Conservation (phyloP, 1,140 invertebrate species). For the Scaptomyza graminum region DNA sequence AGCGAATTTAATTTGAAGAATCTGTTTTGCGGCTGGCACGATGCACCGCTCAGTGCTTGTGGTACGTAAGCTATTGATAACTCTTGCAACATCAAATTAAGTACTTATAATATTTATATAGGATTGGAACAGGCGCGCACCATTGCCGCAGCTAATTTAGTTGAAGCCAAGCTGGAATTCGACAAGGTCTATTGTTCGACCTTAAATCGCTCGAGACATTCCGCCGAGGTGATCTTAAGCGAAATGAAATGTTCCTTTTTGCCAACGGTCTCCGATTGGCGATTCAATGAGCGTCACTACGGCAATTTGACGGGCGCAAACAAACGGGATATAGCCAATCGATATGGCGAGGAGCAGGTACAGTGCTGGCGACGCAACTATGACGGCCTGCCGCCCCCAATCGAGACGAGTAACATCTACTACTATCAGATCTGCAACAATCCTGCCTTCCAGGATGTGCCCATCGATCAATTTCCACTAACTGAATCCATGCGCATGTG, state of each 20-base stretch:
- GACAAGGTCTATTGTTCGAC: slow-evolving; percentile 89
- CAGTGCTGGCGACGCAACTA: slow-evolving; percentile 89
- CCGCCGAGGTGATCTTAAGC: slow-evolving; percentile 86
- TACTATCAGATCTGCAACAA: slow-evolving; percentile 86
- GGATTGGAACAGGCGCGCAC: slow-evolving; percentile 84
- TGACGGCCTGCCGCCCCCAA: slow-evolving; percentile 87
- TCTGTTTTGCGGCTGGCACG: slow-evolving; percentile 90
- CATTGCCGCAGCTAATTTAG: slow-evolving; percentile 90
- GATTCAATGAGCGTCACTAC: slow-evolving; percentile 90
- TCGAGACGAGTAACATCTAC: slow-evolving; percentile 85
- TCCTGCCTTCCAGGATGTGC: slow-evolving; percentile 83
- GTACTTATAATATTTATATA: too few species aligned
- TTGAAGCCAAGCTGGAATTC: slow-evolving; percentile 88
- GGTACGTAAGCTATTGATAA: slow-evolving; percentile 68
- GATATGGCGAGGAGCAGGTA: slow-evolving; percentile 88
- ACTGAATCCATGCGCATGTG: slow-evolving; percentile 89
- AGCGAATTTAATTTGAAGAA: slow-evolving; percentile 90
- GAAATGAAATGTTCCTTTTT: slow-evolving; percentile 86
- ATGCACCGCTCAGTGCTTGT: slow-evolving; percentile 86
- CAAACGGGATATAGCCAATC: slow-evolving; percentile 88
- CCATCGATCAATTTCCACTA: slow-evolving; percentile 85
- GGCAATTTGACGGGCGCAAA: slow-evolving; percentile 89
- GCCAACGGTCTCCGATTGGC: slow-evolving; percentile 86
- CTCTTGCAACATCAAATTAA: neutral
- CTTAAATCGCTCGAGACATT: slow-evolving; percentile 87